These are phyloP conservation scores for Caprella mutica DNA, from an alignment of 2,888 invertebrate genomes.

Conservation along the genomic window DNA sequence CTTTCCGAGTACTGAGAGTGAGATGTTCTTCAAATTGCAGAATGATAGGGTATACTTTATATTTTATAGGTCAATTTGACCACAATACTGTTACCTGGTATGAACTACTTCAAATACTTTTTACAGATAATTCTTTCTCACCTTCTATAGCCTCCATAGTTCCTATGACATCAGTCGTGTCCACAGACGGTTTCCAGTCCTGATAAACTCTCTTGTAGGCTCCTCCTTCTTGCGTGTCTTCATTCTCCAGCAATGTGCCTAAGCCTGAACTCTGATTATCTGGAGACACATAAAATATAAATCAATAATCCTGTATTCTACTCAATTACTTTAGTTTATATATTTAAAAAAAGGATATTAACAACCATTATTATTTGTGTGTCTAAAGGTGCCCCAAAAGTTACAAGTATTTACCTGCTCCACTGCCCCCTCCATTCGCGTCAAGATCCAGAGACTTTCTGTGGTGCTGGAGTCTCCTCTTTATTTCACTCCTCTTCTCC, in stretches of 20 bases:
- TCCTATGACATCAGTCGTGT: slow-evolving; percentile 68
- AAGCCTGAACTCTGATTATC: slow-evolving; percentile 39
- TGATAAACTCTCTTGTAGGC: slow-evolving; percentile 54
- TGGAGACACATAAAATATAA: neutral
- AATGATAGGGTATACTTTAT: no score
- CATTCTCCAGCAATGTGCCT: slow-evolving; percentile 60
- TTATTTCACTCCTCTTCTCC: slow-evolving; percentile 19
- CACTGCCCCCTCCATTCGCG: slow-evolving; percentile 1
- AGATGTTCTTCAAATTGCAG: no score
- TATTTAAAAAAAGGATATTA: no score
- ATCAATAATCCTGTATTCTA: neutral
- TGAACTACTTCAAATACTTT: no score
- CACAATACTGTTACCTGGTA: no score
- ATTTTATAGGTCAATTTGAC: no score
- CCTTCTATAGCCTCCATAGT: slow-evolving; percentile 80
- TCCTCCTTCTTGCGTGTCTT: slow-evolving; percentile 40
- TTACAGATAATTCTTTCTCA: slow-evolving; percentile 38
- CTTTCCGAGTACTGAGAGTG: neutral
- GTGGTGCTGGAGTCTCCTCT: slow-evolving; percentile 32
- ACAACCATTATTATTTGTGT: no score
- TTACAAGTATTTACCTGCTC: slow-evolving; percentile 2
- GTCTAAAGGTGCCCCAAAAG: no score
- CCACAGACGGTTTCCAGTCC: slow-evolving; percentile 71
- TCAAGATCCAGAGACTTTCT: slow-evolving; percentile 34
- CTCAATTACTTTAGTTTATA: neutral